Base-by-base conservation (phyloP, 2,888 invertebrate species). In the Oeneis ivallda region DNA sequence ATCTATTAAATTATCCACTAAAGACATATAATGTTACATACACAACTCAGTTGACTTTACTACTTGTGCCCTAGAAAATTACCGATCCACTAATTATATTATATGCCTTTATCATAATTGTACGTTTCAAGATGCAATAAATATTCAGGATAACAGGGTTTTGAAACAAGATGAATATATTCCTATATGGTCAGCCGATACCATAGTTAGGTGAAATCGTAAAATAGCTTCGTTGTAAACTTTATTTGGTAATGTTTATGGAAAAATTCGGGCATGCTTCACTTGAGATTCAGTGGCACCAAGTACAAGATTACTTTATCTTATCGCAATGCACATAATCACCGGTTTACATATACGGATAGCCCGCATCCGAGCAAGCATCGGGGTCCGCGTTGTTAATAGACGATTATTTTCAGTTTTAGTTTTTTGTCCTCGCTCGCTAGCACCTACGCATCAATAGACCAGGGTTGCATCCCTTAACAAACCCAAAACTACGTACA, bases 371-470 rank as follows among this genome's bases (percentile, higher is more conserved):
- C 75, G 72, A 79, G 71, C 81, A 70, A 75, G 78, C 82, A 80
- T 80, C 74, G 78, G 83, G 82, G 80, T 84, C 83, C 79, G 79
- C 79, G 76, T 79, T 79, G 64, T 61, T 67, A 65, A 70, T 67
- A 70, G 64, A 59, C 65, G 61, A 70, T 86, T 85, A 86, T 86
- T 86, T 85, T 84, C 81, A 84, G 79, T 85, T 84, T 84, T 77
- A 82, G 81, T 86, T 88, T 85, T 86, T 87, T 89, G 78, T 84
- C 81, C 77, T 78, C 77, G 79, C 80, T 84, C 79, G 76, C 79
- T 82, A 79, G 82, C 85, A 79, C 86, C 84, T 84, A 84, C 83
- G 79, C 82, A 79, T 79, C 78, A 76, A 72, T 73, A 56, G 57
- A 66, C 66, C 78, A 87, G 86, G 87, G 87, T 73, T 86, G 82